These are phyloP conservation scores for Priocnemis perturbator DNA, from an alignment of 2,888 invertebrate species.

Conservation along the genomic window DNA sequence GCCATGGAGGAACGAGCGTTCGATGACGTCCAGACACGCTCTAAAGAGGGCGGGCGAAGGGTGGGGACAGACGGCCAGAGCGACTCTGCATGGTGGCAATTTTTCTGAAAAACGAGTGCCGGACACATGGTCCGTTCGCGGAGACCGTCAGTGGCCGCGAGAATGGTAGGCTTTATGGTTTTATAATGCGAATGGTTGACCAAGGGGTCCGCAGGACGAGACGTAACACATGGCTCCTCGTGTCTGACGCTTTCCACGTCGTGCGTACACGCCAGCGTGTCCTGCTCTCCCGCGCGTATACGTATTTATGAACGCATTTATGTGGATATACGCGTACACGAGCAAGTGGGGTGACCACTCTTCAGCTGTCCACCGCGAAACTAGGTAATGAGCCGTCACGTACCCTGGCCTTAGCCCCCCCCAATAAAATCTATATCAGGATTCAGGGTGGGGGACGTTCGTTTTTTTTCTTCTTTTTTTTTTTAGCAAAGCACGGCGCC, in stretches of 20 bases:
- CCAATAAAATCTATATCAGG: slow-evolving; percentile 70
- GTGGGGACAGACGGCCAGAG: slow-evolving; percentile 1
- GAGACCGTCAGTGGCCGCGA: slow-evolving; percentile 47
- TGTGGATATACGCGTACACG: slow-evolving; percentile 14
- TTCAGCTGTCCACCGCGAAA: slow-evolving; percentile 59
- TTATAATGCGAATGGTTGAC: slow-evolving; percentile 72
- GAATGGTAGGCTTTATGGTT: slow-evolving; percentile 70
- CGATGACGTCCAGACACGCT: slow-evolving; percentile 32
- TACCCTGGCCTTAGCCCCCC: slow-evolving; percentile 56
- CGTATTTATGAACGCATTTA: no score
- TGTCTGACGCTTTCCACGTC: slow-evolving; percentile 35
- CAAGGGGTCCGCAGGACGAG: slow-evolving; percentile 49
- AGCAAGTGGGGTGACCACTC: slow-evolving; percentile 49
- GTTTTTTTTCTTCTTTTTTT: no score
- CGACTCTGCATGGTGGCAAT: slow-evolving; percentile 42
- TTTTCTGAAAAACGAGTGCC: slow-evolving; percentile 52
- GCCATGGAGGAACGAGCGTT: slow-evolving; percentile 35
- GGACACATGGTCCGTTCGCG: slow-evolving; percentile 54
- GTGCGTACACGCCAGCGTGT: background rate
- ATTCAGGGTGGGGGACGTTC: slow-evolving; percentile 48
- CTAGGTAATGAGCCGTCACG: slow-evolving; percentile 72
- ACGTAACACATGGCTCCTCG: slow-evolving; percentile 64
- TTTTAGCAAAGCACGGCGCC: slow-evolving; percentile 38
- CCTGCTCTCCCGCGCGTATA: slow-evolving; percentile 25
- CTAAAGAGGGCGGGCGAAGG: slow-evolving; percentile 23